Percentiles rank a stretch among this genome's conserved stretches.
Conservation (phyloP, 1,140 invertebrate species). For the Augochlora pura region DNA sequence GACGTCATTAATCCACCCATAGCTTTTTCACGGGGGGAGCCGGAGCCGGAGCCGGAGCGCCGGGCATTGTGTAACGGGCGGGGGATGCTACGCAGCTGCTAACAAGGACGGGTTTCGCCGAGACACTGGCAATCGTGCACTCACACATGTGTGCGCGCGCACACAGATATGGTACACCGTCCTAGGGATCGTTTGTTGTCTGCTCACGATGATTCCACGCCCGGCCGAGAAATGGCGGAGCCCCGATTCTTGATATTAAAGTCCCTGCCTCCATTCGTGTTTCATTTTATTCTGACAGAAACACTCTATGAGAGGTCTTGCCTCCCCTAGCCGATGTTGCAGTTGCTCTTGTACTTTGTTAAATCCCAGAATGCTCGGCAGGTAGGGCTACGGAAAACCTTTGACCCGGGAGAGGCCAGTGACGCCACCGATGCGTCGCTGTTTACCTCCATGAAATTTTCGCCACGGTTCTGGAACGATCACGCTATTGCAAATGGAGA, state of each 20-base stretch:
- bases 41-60: conserved; percentile 65
- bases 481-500: too few relatives aligned
- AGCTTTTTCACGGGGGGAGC: conserved; percentile 70
- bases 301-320: neutral
- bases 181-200: conserved; percentile 1
- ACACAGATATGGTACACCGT: neutral
- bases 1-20: conserved; percentile 80
- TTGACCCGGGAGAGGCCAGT: too few relatives aligned
- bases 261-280: conserved; percentile 33
- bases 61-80: conserved; percentile 76
- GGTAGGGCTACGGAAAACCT: too few relatives aligned
- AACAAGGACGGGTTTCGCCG: conserved; percentile 76
- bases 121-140: conserved; percentile 38
- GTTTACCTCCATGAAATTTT: too few relatives aligned
- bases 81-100: conserved; percentile 78
- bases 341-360: too few relatives aligned
- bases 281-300: conserved; percentile 43
- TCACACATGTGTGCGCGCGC: neutral
- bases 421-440: too few relatives aligned
- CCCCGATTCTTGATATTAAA: conserved; percentile 63
- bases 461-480: too few relatives aligned
- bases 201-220: conserved; percentile 51
- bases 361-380: too few relatives aligned
- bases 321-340: too few relatives aligned
- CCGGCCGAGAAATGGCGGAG: conserved; percentile 68